Evolutionary conservation across 2,797 vertebrate genomes (phyloP), one percentile per base, ranked within the genome.

Genomic region (Chiloscyllium punctatum): DNA sequence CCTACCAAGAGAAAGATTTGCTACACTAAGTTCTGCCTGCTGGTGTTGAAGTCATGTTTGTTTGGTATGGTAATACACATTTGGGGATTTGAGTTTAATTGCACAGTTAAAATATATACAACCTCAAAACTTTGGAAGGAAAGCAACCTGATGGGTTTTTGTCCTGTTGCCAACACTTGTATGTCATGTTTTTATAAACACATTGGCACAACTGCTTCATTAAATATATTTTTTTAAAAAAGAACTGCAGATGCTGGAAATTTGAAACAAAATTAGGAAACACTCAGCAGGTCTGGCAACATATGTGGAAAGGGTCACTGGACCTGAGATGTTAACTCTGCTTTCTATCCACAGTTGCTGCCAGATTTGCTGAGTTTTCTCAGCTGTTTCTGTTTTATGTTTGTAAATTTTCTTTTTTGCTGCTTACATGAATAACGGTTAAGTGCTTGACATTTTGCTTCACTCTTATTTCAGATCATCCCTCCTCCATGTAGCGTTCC

Each of bases 401-500:
- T 42, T 69, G 37, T 42, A n/a, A 1, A 48, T 48, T 84, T 84
- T 23, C 42, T 69, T 92, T 48, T 69, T 30, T 62, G 11, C 68
- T 94, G 48, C 27, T 51, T 94, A 21, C 51, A 51, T 51, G 48
- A 42, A 95, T n/a, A 30, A 69, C 33, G 53, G 23, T 27, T 74
- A 95, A 77, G 42, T 77, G 13, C 15, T 94, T 94, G 69, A 94
- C 51, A 72, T 94, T 94, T 94, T 95, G 8, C 94, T 77, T 53
- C 51, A 23, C 69, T 53, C 74, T 30, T 72, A 48, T 77, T 95
- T 95, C 77, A 95, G 94, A 77, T 74, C 27, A 95, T 95, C 30
- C 94, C 71, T 77, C 71, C 69, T 53, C 48, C 69, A 95, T 97
- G 97, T 96, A 97, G 97, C 96, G 97, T 97, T 96, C 96, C 97